These are phyloP conservation scores for Drosophila cognata DNA, from an alignment of 2,888 invertebrate genomes.

Conservation along the genomic window DNA sequence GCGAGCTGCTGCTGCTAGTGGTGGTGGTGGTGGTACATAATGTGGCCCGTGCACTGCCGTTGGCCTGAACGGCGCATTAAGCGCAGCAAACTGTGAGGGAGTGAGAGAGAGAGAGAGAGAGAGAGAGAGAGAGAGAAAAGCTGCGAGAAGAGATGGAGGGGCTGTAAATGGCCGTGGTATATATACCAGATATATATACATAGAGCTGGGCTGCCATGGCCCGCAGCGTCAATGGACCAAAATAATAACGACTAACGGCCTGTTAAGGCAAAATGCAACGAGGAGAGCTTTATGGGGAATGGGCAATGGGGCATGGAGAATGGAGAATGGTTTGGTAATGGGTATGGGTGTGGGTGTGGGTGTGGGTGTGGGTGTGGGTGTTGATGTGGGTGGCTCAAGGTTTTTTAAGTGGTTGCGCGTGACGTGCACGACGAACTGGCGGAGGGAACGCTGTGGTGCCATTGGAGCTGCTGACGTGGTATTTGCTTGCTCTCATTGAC, in stretches of 20 bases:
- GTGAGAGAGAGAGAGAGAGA: conserved; percentile 5
- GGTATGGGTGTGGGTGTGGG: conserved; percentile 19
- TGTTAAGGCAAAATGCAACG: conserved; percentile 75
- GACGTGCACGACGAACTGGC: conserved; percentile 59
- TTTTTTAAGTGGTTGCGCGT: conserved; percentile 83
- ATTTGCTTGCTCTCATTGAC: conserved; percentile 69
- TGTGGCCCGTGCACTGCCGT: conserved; percentile 58
- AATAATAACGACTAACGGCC: conserved; percentile 82
- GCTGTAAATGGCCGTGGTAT: conserved; percentile 25
- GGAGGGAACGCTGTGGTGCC: conserved; percentile 23
- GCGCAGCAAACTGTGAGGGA: conserved; percentile 23
- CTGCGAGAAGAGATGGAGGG: neutral
- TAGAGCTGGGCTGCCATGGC: conserved; percentile 66
- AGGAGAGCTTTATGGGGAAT: conserved; percentile 42
- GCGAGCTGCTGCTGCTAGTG: conserved; percentile 19
- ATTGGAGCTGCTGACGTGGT: conserved; percentile 74
- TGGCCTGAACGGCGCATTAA: conserved; percentile 66
- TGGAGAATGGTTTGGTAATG: conserved; percentile 54
- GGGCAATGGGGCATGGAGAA: conserved; percentile 61
- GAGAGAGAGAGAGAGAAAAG: neutral
- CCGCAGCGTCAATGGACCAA: conserved; percentile 84
- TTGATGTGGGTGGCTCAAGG: conserved; percentile 58
- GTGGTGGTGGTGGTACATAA: conserved; percentile 68
- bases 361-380: conserved; percentile 13
- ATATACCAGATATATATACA: conserved; percentile 45